phyloP scores from a whole-genome alignment of 2,797 vertebrate genomes.

The Eulemur coronatus region DNA sequence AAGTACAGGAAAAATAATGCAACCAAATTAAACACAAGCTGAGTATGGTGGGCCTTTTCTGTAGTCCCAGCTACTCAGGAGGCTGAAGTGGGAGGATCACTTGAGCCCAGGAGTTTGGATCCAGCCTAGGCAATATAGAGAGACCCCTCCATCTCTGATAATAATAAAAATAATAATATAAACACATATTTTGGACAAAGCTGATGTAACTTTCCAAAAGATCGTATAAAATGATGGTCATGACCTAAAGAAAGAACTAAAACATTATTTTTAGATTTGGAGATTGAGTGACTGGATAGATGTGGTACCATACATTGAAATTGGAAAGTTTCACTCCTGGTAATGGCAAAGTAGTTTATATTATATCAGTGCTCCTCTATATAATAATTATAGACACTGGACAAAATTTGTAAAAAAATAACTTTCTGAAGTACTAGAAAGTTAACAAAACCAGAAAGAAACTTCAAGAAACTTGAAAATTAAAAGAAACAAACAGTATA shows the following conservation, averaged over 20 bases:
- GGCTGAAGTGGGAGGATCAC: background rate
- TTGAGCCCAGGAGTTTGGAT: background rate
- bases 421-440: background rate
- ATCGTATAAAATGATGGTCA: background rate
- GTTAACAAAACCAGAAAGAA: constrained; percentile 17
- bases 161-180: background rate
- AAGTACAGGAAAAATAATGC: background rate
- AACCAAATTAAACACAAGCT: background rate
- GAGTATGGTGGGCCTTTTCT: background rate
- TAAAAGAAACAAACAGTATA: background rate
- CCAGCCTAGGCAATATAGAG: background rate
- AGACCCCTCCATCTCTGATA: background rate
- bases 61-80: background rate
- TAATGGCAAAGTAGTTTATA: background rate
- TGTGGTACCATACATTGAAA: background rate
- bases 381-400: background rate
- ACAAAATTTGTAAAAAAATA: background rate
- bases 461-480: background rate
- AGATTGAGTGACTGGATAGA: background rate
- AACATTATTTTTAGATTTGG: background rate
- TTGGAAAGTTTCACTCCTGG: background rate
- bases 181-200: background rate
- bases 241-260: background rate
- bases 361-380: background rate
- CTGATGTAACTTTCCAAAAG: background rate